Conservation (phyloP, 2,113 vertebrate species). For the Origma solitaria region DNA sequence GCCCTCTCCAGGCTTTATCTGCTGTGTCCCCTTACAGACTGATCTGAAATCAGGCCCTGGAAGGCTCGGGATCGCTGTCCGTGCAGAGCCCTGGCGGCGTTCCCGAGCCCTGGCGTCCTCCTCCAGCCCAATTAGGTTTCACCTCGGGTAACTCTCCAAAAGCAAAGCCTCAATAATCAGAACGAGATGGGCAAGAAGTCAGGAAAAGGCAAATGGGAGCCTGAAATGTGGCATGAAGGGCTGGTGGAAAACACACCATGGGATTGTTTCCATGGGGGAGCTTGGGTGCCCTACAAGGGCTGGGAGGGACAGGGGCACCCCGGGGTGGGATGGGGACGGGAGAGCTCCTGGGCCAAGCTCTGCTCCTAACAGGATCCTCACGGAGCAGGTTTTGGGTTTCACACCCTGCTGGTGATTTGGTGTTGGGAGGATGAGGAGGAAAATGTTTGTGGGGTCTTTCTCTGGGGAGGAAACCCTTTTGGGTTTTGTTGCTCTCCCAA, state of each 20-base stretch:
- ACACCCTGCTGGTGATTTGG: constrained; percentile 14
- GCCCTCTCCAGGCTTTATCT: constrained; percentile 38
- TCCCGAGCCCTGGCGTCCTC: constrained; percentile 29
- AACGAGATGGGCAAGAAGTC: constrained; percentile 63
- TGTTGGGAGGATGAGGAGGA: background rate
- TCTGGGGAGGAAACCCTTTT: background rate
- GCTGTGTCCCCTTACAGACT: background rate
- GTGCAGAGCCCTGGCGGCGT: background rate
- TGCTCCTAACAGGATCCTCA: constrained; percentile 31
- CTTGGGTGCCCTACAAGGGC: constrained; percentile 52
- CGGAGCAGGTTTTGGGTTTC: constrained; percentile 47
- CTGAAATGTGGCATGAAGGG: constrained; percentile 56
- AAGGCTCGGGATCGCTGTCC: background rate
- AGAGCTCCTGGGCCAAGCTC: constrained; percentile 25
- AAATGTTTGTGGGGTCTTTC: background rate
- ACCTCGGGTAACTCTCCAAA: constrained; percentile 76
- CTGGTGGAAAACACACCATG: constrained; percentile 59
- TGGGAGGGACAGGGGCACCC: background rate
- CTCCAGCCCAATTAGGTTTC: constrained; percentile 47
- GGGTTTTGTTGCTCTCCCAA: background rate
- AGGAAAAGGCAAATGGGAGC: constrained; percentile 38
- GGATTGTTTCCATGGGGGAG: constrained; percentile 66
- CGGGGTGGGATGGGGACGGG: background rate
- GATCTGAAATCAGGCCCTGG: background rate
- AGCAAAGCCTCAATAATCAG: constrained; percentile 57